phyloP scores from a whole-genome alignment of 2,113 vertebrate species.

The Aphelocoma coerulescens region DNA sequence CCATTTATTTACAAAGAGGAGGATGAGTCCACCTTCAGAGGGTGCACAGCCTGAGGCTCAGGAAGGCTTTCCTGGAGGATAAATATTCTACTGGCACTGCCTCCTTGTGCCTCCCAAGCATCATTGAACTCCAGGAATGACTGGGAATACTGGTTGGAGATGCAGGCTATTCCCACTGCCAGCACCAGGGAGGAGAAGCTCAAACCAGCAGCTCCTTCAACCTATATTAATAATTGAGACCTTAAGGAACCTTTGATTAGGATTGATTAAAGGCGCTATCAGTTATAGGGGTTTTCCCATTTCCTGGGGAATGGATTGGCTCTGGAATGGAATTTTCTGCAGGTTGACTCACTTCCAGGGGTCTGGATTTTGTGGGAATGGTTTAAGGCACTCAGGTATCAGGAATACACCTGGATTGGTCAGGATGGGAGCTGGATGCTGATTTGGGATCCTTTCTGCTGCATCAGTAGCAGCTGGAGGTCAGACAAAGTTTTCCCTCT shows the following conservation, averaged over 20 bases:
- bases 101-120: neutral
- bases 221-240: neutral
- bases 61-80: neutral
- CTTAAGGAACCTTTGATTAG: neutral
- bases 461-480: neutral
- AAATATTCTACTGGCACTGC: fast-evolving
- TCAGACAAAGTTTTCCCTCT: neutral
- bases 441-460: neutral
- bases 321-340: neutral
- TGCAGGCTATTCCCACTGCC: neutral
- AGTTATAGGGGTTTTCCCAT: neutral
- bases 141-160: fast-evolving
- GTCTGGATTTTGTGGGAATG: neutral
- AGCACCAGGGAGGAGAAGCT: neutral
- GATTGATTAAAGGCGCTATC: neutral
- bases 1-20: neutral
- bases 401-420: neutral
- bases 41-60: neutral
- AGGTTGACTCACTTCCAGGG: neutral
- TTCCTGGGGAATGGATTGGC: neutral
- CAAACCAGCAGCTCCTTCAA: neutral
- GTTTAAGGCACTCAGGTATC: neutral
- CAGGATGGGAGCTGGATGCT: neutral
- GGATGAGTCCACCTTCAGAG: neutral
- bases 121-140: neutral